Percentiles rank a stretch among this genome's conserved stretches.
Evolutionary conservation across 2,113 vertebrate genomes (phyloP).

Genomic region (Rhagologus leucostigma): DNA sequence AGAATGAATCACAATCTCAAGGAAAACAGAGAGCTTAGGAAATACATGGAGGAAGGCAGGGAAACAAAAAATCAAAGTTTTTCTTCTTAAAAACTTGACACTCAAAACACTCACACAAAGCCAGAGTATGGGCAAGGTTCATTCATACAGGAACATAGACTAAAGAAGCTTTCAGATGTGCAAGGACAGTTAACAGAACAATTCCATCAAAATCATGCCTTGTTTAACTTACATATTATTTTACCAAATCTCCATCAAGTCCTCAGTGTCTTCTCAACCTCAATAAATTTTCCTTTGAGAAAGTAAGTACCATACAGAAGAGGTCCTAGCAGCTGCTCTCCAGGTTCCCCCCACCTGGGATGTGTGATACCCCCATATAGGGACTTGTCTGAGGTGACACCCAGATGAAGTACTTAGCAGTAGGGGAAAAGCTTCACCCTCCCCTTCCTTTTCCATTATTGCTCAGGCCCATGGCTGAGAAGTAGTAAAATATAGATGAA

Average conservation of each 20-base stretch:
- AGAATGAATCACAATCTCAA: conserved; percentile 10
- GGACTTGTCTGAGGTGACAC: not conserved
- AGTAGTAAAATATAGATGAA: not conserved
- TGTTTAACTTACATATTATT: not conserved
- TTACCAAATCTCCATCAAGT: not conserved
- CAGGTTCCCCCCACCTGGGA: not conserved
- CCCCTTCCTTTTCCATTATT: not conserved
- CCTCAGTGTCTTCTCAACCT: not conserved
- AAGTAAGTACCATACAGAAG: not conserved
- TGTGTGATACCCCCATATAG: not conserved
- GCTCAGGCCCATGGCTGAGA: not conserved
- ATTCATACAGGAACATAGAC: not conserved
- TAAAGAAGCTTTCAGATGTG: not conserved
- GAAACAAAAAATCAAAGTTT: not conserved
- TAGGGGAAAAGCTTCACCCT: not conserved
- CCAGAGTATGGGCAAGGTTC: not conserved
- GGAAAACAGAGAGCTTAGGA: conserved; percentile 18
- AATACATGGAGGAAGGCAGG: not conserved
- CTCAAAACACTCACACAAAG: not conserved
- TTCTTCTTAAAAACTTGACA: not conserved
- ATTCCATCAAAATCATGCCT: not conserved
- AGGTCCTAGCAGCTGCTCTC: not conserved
- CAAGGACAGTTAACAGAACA: not conserved
- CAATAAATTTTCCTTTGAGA: not conserved
- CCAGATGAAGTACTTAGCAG: not conserved